Conservation (phyloP, 1,140 invertebrate genomes). For the Tetragnatha versicolor region DNA sequence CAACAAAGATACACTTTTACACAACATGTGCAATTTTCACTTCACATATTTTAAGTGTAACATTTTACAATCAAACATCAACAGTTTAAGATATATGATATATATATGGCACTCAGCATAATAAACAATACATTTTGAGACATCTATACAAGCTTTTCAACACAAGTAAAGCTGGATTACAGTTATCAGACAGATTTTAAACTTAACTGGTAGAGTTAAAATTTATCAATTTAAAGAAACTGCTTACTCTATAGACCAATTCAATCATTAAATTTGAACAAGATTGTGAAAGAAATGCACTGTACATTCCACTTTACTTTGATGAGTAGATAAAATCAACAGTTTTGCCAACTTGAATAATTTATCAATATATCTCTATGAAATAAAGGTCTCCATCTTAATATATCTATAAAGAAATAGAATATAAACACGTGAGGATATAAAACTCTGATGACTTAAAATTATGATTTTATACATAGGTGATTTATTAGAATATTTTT, state of each 20-base stretch:
- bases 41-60: conserved; percentile 30
- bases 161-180: conserved; percentile 2
- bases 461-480: conserved; percentile 24
- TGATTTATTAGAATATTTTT: conserved; percentile 30
- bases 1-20: conserved; percentile 42
- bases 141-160: conserved; percentile 26
- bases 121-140: conserved; percentile 36
- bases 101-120: conserved; percentile 53
- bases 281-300: neutral
- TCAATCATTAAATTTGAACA: neutral
- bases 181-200: conserved; percentile 13
- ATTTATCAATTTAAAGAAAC: too few relatives aligned
- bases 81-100: conserved; percentile 43
- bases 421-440: conserved; percentile 22
- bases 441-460: conserved; percentile 36
- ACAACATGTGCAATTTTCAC: conserved; percentile 41
- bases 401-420: conserved; percentile 12
- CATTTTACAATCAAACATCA: conserved; percentile 52
- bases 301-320: conserved; percentile 3
- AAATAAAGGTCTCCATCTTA: neutral
- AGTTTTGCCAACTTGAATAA: neutral
- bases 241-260: too few relatives aligned
- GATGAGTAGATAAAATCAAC: conserved; percentile 5
- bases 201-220: conserved; percentile 23
- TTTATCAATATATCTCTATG: conserved; percentile 2